A percentile compares a stretch with the other conserved stretches of the same genome.
Conservation (phyloP, 2,113 vertebrate species). For the Desmodus rotundus region DNA sequence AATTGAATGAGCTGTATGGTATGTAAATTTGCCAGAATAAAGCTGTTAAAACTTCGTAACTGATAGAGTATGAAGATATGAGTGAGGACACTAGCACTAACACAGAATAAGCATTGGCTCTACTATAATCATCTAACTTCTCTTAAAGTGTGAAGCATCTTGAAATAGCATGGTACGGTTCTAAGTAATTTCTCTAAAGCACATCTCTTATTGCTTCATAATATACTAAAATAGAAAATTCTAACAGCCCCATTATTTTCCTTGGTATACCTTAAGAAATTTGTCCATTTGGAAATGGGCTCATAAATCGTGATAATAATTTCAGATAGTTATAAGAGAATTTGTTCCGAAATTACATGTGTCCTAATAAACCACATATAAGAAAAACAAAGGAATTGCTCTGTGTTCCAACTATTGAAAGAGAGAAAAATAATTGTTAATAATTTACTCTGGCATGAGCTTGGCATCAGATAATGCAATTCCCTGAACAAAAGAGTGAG, state of each 20-base stretch:
- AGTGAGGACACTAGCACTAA: background rate
- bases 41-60: background rate
- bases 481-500: slow-evolving; percentile 24
- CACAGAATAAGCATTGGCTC: slow-evolving; percentile 17
- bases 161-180: slow-evolving; percentile 23
- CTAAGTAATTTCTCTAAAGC: slow-evolving; percentile 7
- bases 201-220: slow-evolving; percentile 39
- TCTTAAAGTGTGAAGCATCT: background rate
- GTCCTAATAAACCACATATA: slow-evolving; percentile 28
- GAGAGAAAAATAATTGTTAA: slow-evolving; percentile 44
- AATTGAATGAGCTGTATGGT: background rate
- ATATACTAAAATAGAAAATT: slow-evolving; percentile 39
- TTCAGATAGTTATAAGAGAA: slow-evolving; percentile 18
- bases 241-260: slow-evolving; percentile 11
- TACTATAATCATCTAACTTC: background rate
- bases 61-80: background rate
- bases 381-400: background rate
- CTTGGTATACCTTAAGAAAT: slow-evolving; percentile 23
- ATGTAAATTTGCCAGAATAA: background rate
- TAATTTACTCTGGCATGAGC: slow-evolving; percentile 46
- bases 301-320: slow-evolving; percentile 38
- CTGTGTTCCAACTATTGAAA: slow-evolving; percentile 14
- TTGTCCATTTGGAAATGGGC: slow-evolving; percentile 7
- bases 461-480: slow-evolving; percentile 28
- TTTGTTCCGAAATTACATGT: slow-evolving; percentile 40